Percentiles rank a stretch among this genome's conserved stretches.
Conservation (phyloP, 2,113 vertebrate genomes). For the Proteles cristata region DNA sequence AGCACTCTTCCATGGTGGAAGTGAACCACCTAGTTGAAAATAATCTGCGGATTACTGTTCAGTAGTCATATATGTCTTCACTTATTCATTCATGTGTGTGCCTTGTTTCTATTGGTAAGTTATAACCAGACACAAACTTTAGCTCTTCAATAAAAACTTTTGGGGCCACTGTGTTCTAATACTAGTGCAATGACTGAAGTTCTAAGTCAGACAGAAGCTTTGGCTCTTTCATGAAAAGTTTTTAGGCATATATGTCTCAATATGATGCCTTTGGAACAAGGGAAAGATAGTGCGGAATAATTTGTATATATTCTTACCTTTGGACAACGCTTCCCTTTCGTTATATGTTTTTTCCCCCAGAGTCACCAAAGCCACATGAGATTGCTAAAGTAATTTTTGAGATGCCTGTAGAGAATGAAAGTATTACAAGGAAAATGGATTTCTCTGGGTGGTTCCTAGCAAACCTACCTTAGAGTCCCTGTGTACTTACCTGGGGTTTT, state of each 20-base stretch:
- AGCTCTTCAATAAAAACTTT: slow-evolving; percentile 32
- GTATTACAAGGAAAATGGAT: background rate
- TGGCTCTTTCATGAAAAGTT: background rate
- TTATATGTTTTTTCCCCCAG: background rate
- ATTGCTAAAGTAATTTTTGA: slow-evolving; percentile 41
- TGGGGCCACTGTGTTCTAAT: background rate
- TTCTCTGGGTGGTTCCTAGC: slow-evolving; percentile 18
- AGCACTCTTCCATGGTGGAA: background rate
- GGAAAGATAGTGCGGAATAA: background rate
- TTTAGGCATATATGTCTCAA: slow-evolving; percentile 10
- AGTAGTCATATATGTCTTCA: background rate
- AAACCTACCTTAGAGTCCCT: background rate
- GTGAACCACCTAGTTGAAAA: slow-evolving; percentile 19
- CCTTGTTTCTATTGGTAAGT: background rate
- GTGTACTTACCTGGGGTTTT: background rate
- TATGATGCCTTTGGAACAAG: background rate
- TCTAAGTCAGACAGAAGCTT: background rate
- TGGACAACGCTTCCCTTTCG: slow-evolving; percentile 39
- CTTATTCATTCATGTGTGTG: background rate
- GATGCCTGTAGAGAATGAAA: slow-evolving; percentile 4
- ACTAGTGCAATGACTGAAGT: background rate
- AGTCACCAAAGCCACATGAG: background rate
- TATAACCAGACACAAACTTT: slow-evolving; percentile 16
- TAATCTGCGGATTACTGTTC: slow-evolving; percentile 17
- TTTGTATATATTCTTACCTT: background rate